phyloP scores from a whole-genome alignment of 1,140 invertebrate genomes.

The Coenobita brevimanus region DNA sequence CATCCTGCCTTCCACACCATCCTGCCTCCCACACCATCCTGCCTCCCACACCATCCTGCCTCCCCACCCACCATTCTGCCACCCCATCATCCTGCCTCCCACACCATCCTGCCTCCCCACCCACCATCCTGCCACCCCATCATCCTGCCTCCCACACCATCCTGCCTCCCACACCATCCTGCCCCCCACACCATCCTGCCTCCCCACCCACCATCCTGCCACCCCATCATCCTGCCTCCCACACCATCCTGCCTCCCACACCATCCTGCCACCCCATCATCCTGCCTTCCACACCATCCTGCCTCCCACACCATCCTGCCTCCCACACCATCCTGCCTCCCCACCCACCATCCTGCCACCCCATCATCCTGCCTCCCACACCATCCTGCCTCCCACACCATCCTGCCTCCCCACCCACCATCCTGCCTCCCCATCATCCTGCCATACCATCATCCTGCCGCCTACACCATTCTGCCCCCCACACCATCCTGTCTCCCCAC shows the following conservation, averaged over 20 bases:
- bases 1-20: neutral
- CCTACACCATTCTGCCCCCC: no score
- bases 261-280: no score
- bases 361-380: neutral
- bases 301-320: no score
- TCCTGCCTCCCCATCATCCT: neutral
- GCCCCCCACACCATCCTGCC: neutral
- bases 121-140: slow-evolving; percentile 30
- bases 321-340: no score
- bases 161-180: neutral
- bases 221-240: neutral
- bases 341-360: neutral
- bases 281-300: neutral
- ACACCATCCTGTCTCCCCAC: no score
- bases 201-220: neutral
- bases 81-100: no score
- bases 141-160: no score
- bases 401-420: no score
- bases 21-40: neutral
- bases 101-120: no score
- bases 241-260: neutral
- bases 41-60: no score
- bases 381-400: neutral
- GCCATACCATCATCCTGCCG: no score
- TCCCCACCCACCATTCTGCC: neutral